Conservation (phyloP, 2,113 vertebrate species). For the Todiramphus chloris region DNA sequence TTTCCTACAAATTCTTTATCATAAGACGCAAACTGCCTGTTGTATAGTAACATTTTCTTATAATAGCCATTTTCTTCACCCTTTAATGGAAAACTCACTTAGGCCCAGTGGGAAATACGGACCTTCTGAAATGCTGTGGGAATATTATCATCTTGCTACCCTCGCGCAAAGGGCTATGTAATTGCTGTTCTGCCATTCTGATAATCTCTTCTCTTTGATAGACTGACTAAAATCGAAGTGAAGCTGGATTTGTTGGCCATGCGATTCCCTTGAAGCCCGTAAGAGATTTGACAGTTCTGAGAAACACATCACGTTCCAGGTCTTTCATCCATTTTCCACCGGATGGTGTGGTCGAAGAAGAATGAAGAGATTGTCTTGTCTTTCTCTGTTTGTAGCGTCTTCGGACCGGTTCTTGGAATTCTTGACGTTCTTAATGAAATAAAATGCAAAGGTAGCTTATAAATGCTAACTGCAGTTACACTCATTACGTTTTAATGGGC, state of each 20-base stretch:
- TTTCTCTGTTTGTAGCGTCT: neutral
- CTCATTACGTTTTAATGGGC: fast-evolving
- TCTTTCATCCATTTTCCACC: neutral
- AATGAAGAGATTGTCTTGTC: neutral
- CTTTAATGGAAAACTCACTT: constrained; percentile 30
- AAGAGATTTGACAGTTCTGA: neutral
- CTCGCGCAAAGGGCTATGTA: neutral
- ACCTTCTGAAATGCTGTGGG: neutral
- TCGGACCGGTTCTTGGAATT: neutral
- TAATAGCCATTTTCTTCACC: constrained; percentile 25
- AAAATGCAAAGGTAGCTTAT: neutral
- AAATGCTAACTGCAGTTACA: neutral
- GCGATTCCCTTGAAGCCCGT: neutral
- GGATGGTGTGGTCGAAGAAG: neutral
- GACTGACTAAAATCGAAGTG: neutral
- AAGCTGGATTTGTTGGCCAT: neutral
- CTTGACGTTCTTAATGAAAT: neutral
- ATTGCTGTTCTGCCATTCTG: neutral
- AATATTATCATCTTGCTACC: neutral
- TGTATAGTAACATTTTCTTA: neutral
- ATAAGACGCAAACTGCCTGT: neutral
- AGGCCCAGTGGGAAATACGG: neutral
- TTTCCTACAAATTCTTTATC: neutral
- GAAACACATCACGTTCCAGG: neutral
- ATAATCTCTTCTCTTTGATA: neutral